Evolutionary conservation across 2,888 invertebrate genomes (phyloP), one percentile per base, ranked within the genome.

Genomic region (Toxonevra muliebris): DNA sequence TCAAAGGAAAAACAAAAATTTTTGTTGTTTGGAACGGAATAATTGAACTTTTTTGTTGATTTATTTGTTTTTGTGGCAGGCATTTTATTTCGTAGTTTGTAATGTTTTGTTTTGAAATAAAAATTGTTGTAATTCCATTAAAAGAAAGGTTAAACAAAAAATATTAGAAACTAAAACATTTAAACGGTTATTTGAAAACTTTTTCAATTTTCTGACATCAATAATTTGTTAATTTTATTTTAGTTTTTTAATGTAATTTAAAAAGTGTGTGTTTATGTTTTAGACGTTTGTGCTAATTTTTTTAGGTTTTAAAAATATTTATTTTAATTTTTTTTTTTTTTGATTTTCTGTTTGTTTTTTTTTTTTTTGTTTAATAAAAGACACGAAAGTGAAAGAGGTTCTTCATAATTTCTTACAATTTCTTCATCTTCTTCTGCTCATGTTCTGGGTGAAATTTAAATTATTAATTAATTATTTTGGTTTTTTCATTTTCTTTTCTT

Each of bases 331-430:
- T 48, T 45, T 1, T n/a, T 59, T 65, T 53, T 9, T 71, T 71
- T 69, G 66, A 66, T 64, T 73, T 71, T 74, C 61, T 70, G 69
- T 66, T 61, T 71, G 73, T 70, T 61, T 64, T 71, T 69, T 68
- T 45, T 45, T 68, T 48, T 62, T 68, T 72, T 75, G 70, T 64
- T 73, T 68, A 82, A 81, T 83, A 82, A 83, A 84, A 82, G 82
- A 84, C 83, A 84, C 83, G 82, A 82, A 84, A 84, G 82, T 84
- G 83, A 84, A 84, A 83, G 83, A 83, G 82, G 82, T 82, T 80
- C 77, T 75, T 76, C 69, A 72, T 69, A 70, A 64, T 68, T 71
- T 68, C 65, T 59, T 61, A 68, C 60, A 57, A 57, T 60, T 74
- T 63, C 42, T 66, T 30, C 41, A 65, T 70, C 70, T 72, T 66